A percentile compares a stretch with the other conserved stretches of the same genome.
These are phyloP conservation scores for Eurytoma californica DNA, from an alignment of 2,888 invertebrate genomes.

Conservation along the genomic window DNA sequence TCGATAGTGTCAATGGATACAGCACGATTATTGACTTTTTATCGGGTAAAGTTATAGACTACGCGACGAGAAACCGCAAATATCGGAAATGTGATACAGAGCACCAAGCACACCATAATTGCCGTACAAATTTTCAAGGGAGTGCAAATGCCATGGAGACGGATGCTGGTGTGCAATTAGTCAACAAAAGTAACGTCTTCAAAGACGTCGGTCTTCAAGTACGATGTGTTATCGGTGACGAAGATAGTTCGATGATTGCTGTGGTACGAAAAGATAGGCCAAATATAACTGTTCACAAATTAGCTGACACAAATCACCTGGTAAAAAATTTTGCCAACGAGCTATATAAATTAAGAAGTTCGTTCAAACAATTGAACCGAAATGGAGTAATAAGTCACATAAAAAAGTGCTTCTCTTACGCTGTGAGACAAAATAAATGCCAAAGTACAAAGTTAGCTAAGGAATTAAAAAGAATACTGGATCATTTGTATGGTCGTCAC, in stretches of 20 bases:
- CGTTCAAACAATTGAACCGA: not conserved
- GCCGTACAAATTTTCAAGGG: conserved; percentile 52
- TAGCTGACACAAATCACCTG: conserved; percentile 43
- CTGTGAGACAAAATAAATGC: conserved; percentile 25
- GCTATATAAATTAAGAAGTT: conserved; percentile 15
- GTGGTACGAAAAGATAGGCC: conserved; percentile 42
- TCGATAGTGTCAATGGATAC: conserved; percentile 61
- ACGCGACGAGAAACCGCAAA: conserved; percentile 59
- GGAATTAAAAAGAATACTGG: not conserved
- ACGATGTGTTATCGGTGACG: conserved; percentile 56
- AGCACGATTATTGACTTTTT: conserved; percentile 61
- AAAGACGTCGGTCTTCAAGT: conserved; percentile 52
- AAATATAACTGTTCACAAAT: no score
- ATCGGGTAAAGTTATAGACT: conserved; percentile 61
- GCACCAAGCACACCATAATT: conserved; percentile 59
- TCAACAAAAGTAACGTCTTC: conserved; percentile 51
- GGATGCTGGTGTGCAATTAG: conserved; percentile 50
- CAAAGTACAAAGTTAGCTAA: conserved; percentile 27
- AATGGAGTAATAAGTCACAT: conserved; percentile 29
- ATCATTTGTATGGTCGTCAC: conserved; percentile 24
- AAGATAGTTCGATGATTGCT: conserved; percentile 58
- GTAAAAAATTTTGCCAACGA: conserved; percentile 36
- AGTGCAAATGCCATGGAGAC: conserved; percentile 62
- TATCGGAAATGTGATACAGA: conserved; percentile 59
- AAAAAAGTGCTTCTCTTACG: conserved; percentile 41